These are phyloP conservation scores for Anoura caudifer DNA, from an alignment of 2,113 vertebrate species.

Conservation along the genomic window DNA sequence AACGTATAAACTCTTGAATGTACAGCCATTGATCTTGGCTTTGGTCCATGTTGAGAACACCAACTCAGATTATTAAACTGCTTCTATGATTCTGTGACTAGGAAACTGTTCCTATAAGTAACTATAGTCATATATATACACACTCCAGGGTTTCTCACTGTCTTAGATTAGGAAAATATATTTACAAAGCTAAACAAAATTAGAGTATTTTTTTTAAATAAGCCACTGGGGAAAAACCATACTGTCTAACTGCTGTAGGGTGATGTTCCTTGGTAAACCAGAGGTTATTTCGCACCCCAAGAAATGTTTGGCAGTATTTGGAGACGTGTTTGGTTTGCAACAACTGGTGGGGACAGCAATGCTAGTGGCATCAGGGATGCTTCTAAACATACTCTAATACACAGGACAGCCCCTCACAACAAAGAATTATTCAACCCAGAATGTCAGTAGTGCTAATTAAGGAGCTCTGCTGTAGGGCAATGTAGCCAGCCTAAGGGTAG, in stretches of 20 bases:
- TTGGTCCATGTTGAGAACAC: not conserved
- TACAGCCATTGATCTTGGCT: not conserved
- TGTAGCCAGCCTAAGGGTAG: not conserved
- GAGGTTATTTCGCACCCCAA: not conserved
- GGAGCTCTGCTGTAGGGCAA: not conserved
- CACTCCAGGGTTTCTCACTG: not conserved
- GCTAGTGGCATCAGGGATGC: not conserved
- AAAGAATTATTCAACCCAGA: too few species aligned
- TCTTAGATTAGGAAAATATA: not conserved
- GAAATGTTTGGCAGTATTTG: not conserved
- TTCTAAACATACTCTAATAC: too few species aligned
- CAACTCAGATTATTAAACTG: not conserved
- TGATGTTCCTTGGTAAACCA: not conserved
- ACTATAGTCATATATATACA: not conserved
- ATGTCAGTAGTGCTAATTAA: not conserved
- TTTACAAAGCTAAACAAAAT: not conserved
- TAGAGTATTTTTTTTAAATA: not conserved
- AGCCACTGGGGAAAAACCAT: not conserved
- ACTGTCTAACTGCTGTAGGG: not conserved
- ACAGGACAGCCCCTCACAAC: too few species aligned
- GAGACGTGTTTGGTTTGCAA: not conserved
- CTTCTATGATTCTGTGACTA: not conserved
- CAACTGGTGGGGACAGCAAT: not conserved
- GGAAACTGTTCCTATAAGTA: not conserved
- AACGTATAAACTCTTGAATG: not conserved